Evolutionary conservation across 2,113 vertebrate species (phyloP), one percentile per base, ranked within the genome.

Genomic region (Phyllopteryx taeniolatus): DNA sequence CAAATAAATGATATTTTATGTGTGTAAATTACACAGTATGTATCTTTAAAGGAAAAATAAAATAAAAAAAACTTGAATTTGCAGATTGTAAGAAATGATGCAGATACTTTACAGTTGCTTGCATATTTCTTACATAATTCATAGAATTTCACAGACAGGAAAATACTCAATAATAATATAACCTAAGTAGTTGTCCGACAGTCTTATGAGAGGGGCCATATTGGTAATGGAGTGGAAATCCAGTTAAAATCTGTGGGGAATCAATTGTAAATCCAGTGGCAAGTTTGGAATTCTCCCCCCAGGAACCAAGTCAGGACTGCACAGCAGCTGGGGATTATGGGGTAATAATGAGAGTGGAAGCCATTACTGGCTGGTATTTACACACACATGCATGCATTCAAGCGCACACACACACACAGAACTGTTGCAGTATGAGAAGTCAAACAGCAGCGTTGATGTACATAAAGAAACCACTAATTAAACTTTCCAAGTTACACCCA

Each of bases 241-340:
- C 85, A 80, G 79, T 70, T 71, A 83, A 76, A 81, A 80, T 82
- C 84, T 89, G 72, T 33, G 1, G 86, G 86, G 83, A 86, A 88
- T 90, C 84, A 71, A 62, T 74, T 89, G 83, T 80, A 90, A 89
- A 90, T 91, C 88, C 83, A 70, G 83, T 86, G 85, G 86, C 78
- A 73, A 81, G 77, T 86, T 85, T 86, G 88, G 86, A 90, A 91
- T 90, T 88, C 82, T 85, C 80, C 77, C 77, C 69, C 76, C 84
- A 90, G 85, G 86, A 91, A 87, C 82, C 83, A 44, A 78, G 86
- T 81, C 79, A 79, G 85, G 76, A 63, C 76, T 17, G 74, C 83
- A 68, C 82, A 83, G 90, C 90, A 91, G 90, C 88, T 90, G 90
- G 76, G 88, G 87, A 89, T 89, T 88, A 89, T 22, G 39, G 77